Evolutionary conservation across 2,113 vertebrate species (phyloP).

Genomic region (Paraplagusia blochii): DNA sequence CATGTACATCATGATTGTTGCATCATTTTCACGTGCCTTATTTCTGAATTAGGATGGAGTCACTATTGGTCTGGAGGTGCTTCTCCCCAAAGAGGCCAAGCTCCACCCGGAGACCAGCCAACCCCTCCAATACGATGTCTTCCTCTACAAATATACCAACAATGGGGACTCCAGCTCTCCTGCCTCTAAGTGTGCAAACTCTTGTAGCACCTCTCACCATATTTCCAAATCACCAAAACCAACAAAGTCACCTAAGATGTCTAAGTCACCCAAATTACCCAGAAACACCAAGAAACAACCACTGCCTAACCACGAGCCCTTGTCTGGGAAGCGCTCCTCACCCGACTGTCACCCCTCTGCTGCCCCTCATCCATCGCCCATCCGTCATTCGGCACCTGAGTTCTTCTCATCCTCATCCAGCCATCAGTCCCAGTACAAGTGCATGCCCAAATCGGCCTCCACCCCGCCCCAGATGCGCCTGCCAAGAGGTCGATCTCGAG

Average conservation of each 20-base stretch:
- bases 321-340: slow-evolving; percentile 44
- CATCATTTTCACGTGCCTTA: slow-evolving; percentile 39
- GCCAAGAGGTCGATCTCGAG: slow-evolving; percentile 48
- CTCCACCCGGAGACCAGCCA: slow-evolving; percentile 55
- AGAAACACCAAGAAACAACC: slow-evolving; percentile 26
- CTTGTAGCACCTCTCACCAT: slow-evolving; percentile 35
- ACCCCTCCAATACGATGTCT: slow-evolving; percentile 73
- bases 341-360: slow-evolving; percentile 34
- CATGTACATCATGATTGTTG: slow-evolving; percentile 47
- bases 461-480: slow-evolving; percentile 45
- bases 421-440: slow-evolving; percentile 28
- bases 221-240: slow-evolving; percentile 54
- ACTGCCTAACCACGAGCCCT: slow-evolving; percentile 6
- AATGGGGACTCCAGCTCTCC: slow-evolving; percentile 44
- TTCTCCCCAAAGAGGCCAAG: slow-evolving; percentile 76
- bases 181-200: slow-evolving; percentile 25
- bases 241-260: slow-evolving; percentile 36
- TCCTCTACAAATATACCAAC: slow-evolving; percentile 72
- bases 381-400: slow-evolving; percentile 53
- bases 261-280: slow-evolving; percentile 52
- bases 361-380: slow-evolving; percentile 37
- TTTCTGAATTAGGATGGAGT: slow-evolving; percentile 71
- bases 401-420: slow-evolving; percentile 30
- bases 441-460: slow-evolving; percentile 28
- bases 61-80: slow-evolving; percentile 77